Base-by-base conservation (phyloP, 2,797 vertebrate genomes). In the Mallotus villosus region DNA sequence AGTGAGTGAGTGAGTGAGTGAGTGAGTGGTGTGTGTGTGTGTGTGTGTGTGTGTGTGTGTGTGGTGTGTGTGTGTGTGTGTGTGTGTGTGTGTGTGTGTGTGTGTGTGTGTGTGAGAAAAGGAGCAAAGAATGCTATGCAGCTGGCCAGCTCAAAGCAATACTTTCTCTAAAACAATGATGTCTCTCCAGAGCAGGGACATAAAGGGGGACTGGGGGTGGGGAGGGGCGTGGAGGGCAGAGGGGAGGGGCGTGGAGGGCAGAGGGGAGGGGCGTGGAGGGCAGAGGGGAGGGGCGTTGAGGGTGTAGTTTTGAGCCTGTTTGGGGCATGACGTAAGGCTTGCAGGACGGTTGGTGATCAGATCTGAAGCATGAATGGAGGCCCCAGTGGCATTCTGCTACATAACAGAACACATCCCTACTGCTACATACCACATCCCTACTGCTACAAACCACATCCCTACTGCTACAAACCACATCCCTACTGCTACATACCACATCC, bases 331-430 rank as follows among this genome's bases (percentile, higher is more conserved):
- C 85, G 86, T 90, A 90, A 90, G 74, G 83, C 83, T 85, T 84
- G 85, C 86, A 89, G 86, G 86, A 89, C 85, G 80, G 88, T 89
- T 92, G 83, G 85, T 80, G 87, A 91, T 90, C 89, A 91, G 88
- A 92, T 88, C 49, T 51, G 14, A 51, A 14, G 85, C 90, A 88
- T 91, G 87, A 93, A 89, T 87, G 85, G 77, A 89, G 72, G 73
- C 86, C 46, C 78, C 86, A 81, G 86, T 88, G 85, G 84, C 72
- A 84, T 76, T 68, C 77, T 63, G 79, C 79, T 81, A 85, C 80
- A 78, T 70, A 87, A 86, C 77, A 55, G 64, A 72, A 70, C 67
- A 79, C 72, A 58, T 2, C 12, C 49, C 12, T 32, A 59, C 68
- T 59, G 16, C 29, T 49, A 67, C 51, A 32, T 14, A 46, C 11